These are phyloP conservation scores for Periophthalmus modestus DNA, from an alignment of 2,113 vertebrate genomes.

Conservation along the genomic window DNA sequence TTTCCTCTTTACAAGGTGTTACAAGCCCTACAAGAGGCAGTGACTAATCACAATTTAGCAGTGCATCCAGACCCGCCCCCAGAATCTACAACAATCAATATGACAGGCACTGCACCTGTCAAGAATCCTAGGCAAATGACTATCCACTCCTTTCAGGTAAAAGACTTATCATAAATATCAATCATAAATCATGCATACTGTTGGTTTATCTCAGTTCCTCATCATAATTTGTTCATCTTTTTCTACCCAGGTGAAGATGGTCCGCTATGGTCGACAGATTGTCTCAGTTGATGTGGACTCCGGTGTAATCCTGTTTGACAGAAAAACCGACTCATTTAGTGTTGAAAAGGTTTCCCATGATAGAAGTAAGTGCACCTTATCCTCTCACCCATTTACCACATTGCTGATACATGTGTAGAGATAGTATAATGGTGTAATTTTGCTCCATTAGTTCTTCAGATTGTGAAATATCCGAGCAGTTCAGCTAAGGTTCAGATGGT, in stretches of 20 bases:
- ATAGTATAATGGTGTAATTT: not conserved
- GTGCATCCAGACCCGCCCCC: conserved; percentile 66
- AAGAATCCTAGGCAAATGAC: conserved; percentile 69
- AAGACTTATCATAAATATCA: too few relatives aligned
- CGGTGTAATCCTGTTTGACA: conserved; percentile 79
- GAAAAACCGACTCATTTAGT: conserved; percentile 56
- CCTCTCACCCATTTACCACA: not conserved
- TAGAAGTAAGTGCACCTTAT: conserved; percentile 73
- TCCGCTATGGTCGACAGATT: conserved; percentile 74
- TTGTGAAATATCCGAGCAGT: conserved; percentile 82
- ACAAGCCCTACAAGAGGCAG: conserved; percentile 81
- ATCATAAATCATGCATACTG: not conserved
- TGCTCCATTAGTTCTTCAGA: conserved; percentile 81
- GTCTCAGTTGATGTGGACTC: conserved; percentile 80
- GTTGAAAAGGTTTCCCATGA: conserved; percentile 81
- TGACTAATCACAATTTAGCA: conserved; percentile 80
- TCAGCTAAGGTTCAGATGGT: conserved; percentile 80
- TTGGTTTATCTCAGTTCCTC: not conserved
- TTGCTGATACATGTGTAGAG: not conserved
- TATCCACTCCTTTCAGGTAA: conserved; percentile 82
- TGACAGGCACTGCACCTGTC: conserved; percentile 19
- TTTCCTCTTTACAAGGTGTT: conserved; percentile 75
- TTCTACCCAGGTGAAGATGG: conserved; percentile 78
- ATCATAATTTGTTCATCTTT: not conserved
- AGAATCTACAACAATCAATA: conserved; percentile 1